phyloP scores from a whole-genome alignment of 1,140 invertebrate genomes.

The Teleopsis dalmanni region DNA sequence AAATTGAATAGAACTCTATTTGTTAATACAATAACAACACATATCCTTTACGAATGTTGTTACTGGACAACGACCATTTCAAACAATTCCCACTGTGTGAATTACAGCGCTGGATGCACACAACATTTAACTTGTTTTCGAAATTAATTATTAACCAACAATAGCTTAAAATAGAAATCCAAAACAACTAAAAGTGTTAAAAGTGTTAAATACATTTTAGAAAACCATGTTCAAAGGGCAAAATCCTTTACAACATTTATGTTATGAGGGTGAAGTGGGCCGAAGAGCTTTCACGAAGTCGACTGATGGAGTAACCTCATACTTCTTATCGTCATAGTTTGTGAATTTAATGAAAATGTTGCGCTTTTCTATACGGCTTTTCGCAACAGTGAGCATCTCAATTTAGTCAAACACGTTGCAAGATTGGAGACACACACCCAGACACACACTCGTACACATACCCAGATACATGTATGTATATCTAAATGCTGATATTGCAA shows the following conservation, averaged over 20 bases:
- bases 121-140: conserved; percentile 12
- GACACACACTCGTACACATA: no score
- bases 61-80: no score
- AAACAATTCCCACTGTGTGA: no score
- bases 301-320: not conserved
- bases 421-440: not conserved
- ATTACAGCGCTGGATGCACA: no score
- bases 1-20: no score
- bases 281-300: not conserved
- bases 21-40: no score
- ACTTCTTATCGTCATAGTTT: no score
- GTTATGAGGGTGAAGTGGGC: not conserved
- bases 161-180: conserved; percentile 8
- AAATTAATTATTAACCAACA: conserved; percentile 13
- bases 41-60: no score
- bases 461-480: no score
- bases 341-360: conserved; percentile 13
- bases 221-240: conserved; percentile 5
- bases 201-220: conserved; percentile 11
- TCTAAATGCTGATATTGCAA: no score
- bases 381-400: conserved; percentile 13
- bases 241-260: conserved; percentile 5
- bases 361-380: conserved; percentile 13
- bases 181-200: no score
- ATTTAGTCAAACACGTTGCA: conserved; percentile 9